Conservation (phyloP, 2,113 vertebrate species). For the Mus pahari region DNA sequence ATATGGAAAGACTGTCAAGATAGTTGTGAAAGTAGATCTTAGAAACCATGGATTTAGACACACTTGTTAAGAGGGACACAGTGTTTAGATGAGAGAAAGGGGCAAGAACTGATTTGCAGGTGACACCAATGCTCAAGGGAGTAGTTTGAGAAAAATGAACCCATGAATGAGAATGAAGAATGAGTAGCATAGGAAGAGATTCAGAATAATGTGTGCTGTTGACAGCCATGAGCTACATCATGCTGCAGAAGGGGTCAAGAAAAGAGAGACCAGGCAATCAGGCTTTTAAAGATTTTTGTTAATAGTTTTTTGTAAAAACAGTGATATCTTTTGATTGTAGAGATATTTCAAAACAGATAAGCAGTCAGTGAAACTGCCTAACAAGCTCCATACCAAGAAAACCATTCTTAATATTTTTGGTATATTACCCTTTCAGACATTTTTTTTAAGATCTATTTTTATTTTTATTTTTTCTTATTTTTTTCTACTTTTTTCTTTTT, state of each 20-base stretch:
- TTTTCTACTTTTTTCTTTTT: no score
- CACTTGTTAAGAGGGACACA: not conserved
- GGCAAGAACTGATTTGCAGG: conserved; percentile 13
- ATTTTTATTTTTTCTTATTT: no score
- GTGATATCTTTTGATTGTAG: conserved; percentile 14
- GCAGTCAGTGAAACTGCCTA: not conserved
- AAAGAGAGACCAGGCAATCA: not conserved
- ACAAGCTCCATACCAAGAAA: not conserved
- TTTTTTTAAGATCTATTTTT: not conserved
- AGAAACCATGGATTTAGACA: conserved; percentile 43
- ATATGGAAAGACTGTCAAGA: not conserved
- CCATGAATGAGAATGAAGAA: conserved; percentile 16
- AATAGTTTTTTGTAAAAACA: conserved; percentile 2
- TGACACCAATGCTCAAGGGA: conserved; percentile 15
- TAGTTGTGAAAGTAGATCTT: conserved; percentile 32
- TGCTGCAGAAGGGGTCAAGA: conserved; percentile 5
- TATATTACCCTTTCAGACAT: not conserved
- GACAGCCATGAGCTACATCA: not conserved
- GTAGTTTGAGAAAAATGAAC: conserved; percentile 28
- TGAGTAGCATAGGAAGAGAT: conserved; percentile 23
- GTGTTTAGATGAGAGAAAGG: conserved; percentile 36
- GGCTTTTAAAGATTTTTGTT: conserved; percentile 1
- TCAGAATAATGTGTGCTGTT: not conserved
- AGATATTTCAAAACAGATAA: conserved; percentile 33
- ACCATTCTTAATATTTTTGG: conserved; percentile 33